phyloP scores from a whole-genome alignment of 2,797 vertebrate species.

The Dermochelys coriacea region DNA sequence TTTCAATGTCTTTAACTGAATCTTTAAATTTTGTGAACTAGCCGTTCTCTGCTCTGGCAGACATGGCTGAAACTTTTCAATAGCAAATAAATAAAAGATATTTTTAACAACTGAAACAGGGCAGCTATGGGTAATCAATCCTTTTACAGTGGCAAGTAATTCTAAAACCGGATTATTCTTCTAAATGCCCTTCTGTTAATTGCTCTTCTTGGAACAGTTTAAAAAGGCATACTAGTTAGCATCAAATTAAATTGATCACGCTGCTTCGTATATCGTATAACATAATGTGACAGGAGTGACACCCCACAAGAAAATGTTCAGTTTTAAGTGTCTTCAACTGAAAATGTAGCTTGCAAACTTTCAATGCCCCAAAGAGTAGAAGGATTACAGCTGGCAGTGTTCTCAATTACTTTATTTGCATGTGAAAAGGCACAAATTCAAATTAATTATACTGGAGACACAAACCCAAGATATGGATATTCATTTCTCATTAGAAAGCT shows the following conservation, averaged over 20 bases:
- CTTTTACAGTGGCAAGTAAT: not conserved
- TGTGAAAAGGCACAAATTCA: constrained; percentile 60
- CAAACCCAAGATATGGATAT: constrained; percentile 35
- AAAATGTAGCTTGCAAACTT: constrained; percentile 29
- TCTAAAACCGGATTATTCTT: not conserved
- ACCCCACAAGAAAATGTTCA: not conserved
- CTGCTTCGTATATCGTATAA: constrained; percentile 27
- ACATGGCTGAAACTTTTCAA: constrained; percentile 14
- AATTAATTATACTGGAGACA: constrained; percentile 60
- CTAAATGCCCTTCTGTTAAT: constrained; percentile 22
- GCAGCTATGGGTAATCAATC: constrained; percentile 12
- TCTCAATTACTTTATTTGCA: constrained; percentile 65
- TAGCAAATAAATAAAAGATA: not conserved
- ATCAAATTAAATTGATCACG: constrained; percentile 29
- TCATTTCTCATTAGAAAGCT: constrained; percentile 49
- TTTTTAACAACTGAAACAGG: constrained; percentile 3
- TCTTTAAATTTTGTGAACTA: not conserved
- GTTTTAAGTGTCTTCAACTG: constrained; percentile 41
- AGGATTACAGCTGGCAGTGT: constrained; percentile 19
- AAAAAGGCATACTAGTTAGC: constrained; percentile 2
- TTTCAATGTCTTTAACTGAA: not conserved
- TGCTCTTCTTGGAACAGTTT: constrained; percentile 22
- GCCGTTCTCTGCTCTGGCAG: not conserved
- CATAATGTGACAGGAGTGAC: constrained; percentile 15
- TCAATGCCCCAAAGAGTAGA: constrained; percentile 17